phyloP scores from a whole-genome alignment of 2,888 invertebrate genomes.

The Ephialtes manifestator region DNA sequence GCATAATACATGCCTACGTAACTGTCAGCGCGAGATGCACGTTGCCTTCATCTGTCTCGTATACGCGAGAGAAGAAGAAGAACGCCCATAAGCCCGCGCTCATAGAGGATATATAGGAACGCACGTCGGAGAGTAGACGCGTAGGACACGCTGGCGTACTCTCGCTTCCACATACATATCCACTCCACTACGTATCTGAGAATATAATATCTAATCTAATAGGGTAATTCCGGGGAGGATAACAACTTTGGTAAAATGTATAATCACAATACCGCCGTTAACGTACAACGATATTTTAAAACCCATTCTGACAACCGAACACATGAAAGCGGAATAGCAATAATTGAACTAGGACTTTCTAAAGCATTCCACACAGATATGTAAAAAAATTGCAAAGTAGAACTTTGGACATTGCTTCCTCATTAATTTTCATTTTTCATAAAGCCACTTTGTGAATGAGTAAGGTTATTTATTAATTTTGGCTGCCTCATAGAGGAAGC shows the following conservation, averaged over 20 bases:
- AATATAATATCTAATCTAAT: slow-evolving; percentile 53
- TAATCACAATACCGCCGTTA: not conserved
- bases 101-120: slow-evolving; percentile 9
- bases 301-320: no score
- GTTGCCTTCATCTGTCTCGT: slow-evolving; percentile 66
- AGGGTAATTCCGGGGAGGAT: slow-evolving; percentile 14
- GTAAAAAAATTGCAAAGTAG: no score
- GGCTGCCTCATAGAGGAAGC: no score
- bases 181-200: slow-evolving; percentile 25
- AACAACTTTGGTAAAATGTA: not conserved
- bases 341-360: no score
- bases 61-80: slow-evolving; percentile 54
- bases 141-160: slow-evolving; percentile 60
- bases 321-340: no score
- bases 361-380: no score
- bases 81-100: slow-evolving; percentile 64
- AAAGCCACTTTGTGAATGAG: no score
- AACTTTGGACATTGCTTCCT: no score
- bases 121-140: slow-evolving; percentile 51
- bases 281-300: not conserved
- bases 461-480: no score
- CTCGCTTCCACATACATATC: slow-evolving; percentile 48
- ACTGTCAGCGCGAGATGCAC: slow-evolving; percentile 73
- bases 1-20: slow-evolving; percentile 73
- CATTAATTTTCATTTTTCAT: no score